Base-by-base conservation (phyloP, 2,797 vertebrate species). In the Leptodactylus fallax region DNA sequence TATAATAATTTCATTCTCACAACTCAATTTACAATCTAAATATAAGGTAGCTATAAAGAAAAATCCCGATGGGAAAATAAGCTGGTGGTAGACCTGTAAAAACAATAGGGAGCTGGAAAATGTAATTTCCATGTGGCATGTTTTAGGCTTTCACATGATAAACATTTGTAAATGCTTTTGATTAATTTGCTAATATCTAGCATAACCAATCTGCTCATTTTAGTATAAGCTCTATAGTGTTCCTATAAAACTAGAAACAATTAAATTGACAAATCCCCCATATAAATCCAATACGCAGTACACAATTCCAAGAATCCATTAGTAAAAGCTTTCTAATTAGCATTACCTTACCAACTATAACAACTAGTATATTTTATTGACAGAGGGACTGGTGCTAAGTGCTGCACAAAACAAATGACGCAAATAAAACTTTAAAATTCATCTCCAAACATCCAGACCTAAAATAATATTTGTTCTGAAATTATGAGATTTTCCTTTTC, bases 121-220 rank as follows among this genome's bases (percentile, higher is more conserved):
- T 77, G 47, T 23, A n/a, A 77, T 74, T 74, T 74, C 45, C 69
- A 72, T 23, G 45, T 21, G 19, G 72, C 21, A 9, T 19, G 47
- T 51, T 12, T n/a, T n/a, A n/a, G 25, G 67, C 12, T 71, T 71
- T 71, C 69, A 72, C 23, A 69, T 69, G 65, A 69, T 27, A 25
- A 47, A 79, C 19, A 79, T 36, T 27, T 56, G 25, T 47, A 12
- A 7, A 53, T 19, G 60, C 61, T 53, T 56, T 58, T 69, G 85
- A 80, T n/a, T 84, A 61, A 80, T 81, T 63, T n/a, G 36, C 58
- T 81, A 71, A 58, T 81, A 86, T 47, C n/a, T 60, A 80, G 78
- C 36, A 10, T 45, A 12, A 45, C 12, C 12, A 19, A 80, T 61
- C 58, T 47, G 3, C 3, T 61, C 7, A 21, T 81, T 14, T 81